phyloP scores from a whole-genome alignment of 2,888 invertebrate genomes.

The Hipparchia semele region DNA sequence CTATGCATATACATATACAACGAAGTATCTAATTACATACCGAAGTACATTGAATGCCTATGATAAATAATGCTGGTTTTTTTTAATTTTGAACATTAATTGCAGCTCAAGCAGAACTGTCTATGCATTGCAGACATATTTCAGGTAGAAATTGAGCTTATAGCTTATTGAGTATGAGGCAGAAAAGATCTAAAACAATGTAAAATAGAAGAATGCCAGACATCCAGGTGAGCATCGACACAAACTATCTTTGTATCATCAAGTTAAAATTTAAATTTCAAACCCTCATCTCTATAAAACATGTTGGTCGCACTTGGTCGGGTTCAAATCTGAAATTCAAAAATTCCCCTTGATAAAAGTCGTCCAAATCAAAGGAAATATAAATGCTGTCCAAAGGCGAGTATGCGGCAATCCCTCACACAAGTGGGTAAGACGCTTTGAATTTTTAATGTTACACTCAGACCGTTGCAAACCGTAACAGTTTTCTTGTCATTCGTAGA shows the following conservation, averaged over 20 bases:
- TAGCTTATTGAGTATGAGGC: no score
- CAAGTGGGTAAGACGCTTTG: constrained; percentile 81
- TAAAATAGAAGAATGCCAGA: no score
- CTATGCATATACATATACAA: no score
- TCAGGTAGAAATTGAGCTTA: no score
- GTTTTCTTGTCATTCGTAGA: constrained; percentile 83
- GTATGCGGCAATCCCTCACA: constrained; percentile 82
- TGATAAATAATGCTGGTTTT: no score
- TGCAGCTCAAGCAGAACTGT: no score
- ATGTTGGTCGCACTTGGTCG: constrained; percentile 26
- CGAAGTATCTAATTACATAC: no score
- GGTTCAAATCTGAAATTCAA: constrained; percentile 32
- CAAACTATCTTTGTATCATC: background rate
- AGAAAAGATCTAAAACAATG: no score
- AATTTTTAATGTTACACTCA: constrained; percentile 84
- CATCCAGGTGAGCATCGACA: background rate
- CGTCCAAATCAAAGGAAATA: constrained; percentile 77
- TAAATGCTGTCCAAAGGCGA: constrained; percentile 82
- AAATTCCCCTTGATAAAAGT: constrained; percentile 44
- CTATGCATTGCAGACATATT: no score
- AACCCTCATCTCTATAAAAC: constrained; percentile 4
- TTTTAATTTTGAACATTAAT: no score
- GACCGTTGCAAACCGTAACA: constrained; percentile 83
- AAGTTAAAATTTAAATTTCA: background rate
- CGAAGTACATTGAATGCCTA: no score